A percentile compares a stretch with the other conserved stretches of the same genome.
phyloP scores from a whole-genome alignment of 2,888 invertebrate species.

The Callosobruchus maculatus region DNA sequence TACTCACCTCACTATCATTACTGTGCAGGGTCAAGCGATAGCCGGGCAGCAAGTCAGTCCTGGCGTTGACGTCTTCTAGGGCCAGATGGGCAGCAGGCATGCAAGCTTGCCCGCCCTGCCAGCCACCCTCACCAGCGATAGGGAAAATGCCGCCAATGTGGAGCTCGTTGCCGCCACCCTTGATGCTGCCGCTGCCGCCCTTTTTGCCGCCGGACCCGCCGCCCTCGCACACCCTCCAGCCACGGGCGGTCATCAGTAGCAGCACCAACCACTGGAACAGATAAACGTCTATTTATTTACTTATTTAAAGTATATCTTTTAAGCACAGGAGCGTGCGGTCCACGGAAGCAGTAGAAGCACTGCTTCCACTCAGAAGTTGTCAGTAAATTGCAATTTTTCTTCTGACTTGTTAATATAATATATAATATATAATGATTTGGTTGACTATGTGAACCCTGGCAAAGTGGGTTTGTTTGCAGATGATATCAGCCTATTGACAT shows the following conservation, averaged over 20 bases:
- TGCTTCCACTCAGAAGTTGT: no score
- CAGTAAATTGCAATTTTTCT: no score
- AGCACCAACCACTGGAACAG: slow-evolving; percentile 21
- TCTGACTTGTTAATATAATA: no score
- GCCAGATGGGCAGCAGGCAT: slow-evolving; percentile 97
- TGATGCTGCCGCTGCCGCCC: slow-evolving; percentile 5
- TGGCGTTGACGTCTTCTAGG: slow-evolving; percentile 90
- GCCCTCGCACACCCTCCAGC: neutral
- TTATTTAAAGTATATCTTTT: no score
- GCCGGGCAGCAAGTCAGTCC: slow-evolving; percentile 83
- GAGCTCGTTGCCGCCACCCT: slow-evolving; percentile 60
- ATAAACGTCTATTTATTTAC: neutral
- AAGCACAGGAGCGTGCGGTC: no score
- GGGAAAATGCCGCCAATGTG: slow-evolving; percentile 99
- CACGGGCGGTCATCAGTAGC: slow-evolving; percentile 10
- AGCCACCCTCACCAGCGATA: slow-evolving; percentile 92
- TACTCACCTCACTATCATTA: slow-evolving; percentile 91
- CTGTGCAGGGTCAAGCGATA: slow-evolving; percentile 88
- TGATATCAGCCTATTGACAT: no score
- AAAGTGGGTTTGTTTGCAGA: no score
- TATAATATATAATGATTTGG: no score
- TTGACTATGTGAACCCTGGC: no score
- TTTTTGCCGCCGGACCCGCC: slow-evolving; percentile 4
- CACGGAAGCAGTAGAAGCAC: no score
- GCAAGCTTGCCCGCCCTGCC: slow-evolving; percentile 98